phyloP scores from a whole-genome alignment of 2,113 vertebrate genomes.

The Okapia johnstoni region DNA sequence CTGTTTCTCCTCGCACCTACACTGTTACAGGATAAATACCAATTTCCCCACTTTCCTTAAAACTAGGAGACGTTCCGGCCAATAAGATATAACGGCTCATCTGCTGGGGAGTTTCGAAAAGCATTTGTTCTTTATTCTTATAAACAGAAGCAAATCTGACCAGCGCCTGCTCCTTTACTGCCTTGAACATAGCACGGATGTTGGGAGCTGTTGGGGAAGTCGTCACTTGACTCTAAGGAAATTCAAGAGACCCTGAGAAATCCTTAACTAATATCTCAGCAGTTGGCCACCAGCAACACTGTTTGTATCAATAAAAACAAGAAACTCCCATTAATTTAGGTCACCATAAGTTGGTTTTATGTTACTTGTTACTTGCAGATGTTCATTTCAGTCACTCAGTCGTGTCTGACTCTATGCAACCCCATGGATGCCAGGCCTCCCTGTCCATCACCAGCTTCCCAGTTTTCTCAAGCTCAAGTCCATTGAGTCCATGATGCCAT shows the following conservation, averaged over 20 bases:
- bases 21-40: background rate
- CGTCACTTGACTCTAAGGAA: background rate
- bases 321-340: background rate
- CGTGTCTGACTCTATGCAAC: no score
- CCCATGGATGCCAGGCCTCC: background rate
- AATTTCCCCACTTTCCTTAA: background rate
- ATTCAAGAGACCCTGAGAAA: background rate
- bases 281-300: background rate
- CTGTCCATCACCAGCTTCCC: fast-evolving
- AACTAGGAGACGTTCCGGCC: background rate
- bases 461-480: background rate
- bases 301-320: background rate
- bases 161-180: background rate
- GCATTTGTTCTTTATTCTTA: background rate
- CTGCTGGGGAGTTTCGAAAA: background rate
- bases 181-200: background rate
- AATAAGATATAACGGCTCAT: background rate
- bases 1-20: background rate
- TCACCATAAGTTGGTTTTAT: background rate
- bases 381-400: background rate
- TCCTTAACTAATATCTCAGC: background rate
- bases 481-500: background rate
- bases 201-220: background rate
- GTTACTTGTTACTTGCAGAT: background rate
- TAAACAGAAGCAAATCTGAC: background rate